Evolutionary conservation across 2,797 vertebrate species (phyloP).

Genomic region (Dicrostonyx torquatus): DNA sequence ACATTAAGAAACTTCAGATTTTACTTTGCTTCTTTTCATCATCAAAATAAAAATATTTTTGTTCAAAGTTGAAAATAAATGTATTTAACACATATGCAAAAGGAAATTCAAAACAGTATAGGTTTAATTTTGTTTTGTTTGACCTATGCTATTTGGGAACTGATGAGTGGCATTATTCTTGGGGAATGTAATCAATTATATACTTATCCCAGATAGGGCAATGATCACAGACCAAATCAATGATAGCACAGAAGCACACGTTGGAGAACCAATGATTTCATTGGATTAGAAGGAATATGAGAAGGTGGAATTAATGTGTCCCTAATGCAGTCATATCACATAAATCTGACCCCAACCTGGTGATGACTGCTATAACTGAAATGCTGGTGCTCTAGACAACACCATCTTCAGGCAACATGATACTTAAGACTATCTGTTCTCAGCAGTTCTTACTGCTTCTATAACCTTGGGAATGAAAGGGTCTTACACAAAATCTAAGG

Average conservation of each 20-base stretch:
- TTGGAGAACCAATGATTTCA: background rate
- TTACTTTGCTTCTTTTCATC: background rate
- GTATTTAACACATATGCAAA: background rate
- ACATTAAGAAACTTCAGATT: background rate
- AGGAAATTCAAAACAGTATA: background rate
- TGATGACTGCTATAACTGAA: background rate
- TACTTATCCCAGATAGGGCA: background rate
- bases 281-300: background rate
- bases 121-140: background rate
- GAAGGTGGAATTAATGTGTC: background rate
- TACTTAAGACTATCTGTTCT: background rate
- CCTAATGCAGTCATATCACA: background rate
- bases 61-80: slow-evolving; percentile 38
- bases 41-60: slow-evolving; percentile 42
- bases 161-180: background rate
- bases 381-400: background rate
- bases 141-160: background rate
- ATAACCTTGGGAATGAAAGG: background rate
- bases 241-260: background rate
- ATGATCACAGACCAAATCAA: background rate
- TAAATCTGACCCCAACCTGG: background rate
- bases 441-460: background rate
- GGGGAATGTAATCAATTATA: background rate
- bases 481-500: background rate
- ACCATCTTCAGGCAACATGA: background rate